Percentiles rank a stretch among this genome's conserved stretches.
phyloP scores from a whole-genome alignment of 2,113 vertebrate genomes.

The Pelmatolapia mariae region DNA sequence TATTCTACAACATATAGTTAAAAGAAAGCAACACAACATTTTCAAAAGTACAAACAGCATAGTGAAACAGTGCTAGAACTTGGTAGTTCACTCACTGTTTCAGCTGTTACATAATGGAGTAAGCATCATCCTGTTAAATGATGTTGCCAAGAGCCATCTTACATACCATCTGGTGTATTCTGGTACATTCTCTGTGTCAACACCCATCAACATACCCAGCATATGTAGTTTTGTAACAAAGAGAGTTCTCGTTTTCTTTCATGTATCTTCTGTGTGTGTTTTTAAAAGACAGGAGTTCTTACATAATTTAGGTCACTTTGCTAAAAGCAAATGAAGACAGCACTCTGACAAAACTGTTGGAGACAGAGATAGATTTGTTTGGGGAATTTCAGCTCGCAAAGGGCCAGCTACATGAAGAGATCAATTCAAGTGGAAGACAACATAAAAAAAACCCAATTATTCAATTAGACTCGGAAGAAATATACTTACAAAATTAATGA shows the following conservation, averaged over 20 bases:
- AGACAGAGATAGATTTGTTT: background rate
- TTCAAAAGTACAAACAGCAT: background rate
- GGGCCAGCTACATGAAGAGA: background rate
- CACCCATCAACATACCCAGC: background rate
- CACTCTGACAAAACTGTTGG: background rate
- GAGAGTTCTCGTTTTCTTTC: background rate
- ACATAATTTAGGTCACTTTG: background rate
- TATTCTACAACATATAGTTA: background rate
- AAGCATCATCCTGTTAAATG: background rate
- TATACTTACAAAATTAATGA: background rate
- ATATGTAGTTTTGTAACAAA: background rate
- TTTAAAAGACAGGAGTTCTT: background rate
- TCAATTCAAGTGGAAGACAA: background rate
- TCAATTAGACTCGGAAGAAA: accelerated
- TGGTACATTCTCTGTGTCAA: background rate
- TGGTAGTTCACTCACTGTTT: background rate
- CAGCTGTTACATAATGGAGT: background rate
- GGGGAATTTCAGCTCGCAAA: background rate
- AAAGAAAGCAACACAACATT: background rate
- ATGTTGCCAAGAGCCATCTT: background rate
- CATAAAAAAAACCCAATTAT: background rate
- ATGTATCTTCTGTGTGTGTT: background rate
- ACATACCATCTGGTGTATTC: background rate
- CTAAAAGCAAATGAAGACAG: background rate
- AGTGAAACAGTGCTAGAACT: background rate